Base-by-base conservation (phyloP, 2,888 invertebrate species). In the Harmothoe impar region DNA sequence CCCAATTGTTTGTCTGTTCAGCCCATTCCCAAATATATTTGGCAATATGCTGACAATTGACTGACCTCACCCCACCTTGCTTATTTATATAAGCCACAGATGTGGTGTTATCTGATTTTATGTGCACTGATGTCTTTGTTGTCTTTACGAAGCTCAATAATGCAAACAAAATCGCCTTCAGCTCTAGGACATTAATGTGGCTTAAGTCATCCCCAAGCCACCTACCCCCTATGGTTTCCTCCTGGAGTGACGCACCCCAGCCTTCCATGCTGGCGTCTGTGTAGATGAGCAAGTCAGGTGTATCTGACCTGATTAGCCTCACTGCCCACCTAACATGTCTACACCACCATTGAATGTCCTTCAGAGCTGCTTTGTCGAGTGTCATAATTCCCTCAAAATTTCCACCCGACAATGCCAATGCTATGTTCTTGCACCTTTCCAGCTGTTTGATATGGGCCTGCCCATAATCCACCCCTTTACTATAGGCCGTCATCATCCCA, bases 1-100 rank as follows among this genome's bases (percentile, higher is more conserved):
- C 12, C 84, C 84, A 84, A 84, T 35, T 84, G 10, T 31, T 31
- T 10, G 10, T 31, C 29, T 7, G 12, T 43, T 84, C 84, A 10
- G 84, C 84, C 84, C 84, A 84, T n/a, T 29, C 84, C 84, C 84
- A 84, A 15, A 84, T 84, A 10, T 15, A 25, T 84, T 31, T 7
- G 35, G 84, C 84, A 10, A 84, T 35, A 35, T 12, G 10, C 10
- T 84, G 10, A 15, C 33, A 43, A 33, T 12, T 7, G 7, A 33
- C 17, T 7, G 43, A 84, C n/a, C n/a, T 31, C n/a, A 23, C 35
- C 12, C 84, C 84, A 25, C 43, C 84, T 31, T 20, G 10, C 15
- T 43, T 35, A 12, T 7, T 15, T 15, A 72, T n/a, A 72, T 72
- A 72, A 12, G 15, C 10, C 72, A 72, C 23, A 10, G 72, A 10